Conservation (phyloP, 2,797 vertebrate genomes). For the Rousettus madagascariensis region DNA sequence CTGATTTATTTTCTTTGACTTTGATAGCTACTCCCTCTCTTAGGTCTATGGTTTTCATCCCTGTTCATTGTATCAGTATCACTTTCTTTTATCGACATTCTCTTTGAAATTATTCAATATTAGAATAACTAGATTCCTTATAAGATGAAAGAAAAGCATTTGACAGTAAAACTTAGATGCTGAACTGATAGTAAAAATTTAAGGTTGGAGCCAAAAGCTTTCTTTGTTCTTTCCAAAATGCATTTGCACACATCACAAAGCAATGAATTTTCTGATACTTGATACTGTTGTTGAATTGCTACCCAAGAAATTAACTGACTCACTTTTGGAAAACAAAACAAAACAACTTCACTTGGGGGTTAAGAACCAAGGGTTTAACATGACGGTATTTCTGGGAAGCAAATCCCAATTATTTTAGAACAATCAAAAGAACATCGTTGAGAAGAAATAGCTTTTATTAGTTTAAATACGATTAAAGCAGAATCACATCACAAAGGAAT, state of each 20-base stretch:
- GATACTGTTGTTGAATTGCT: slow-evolving; percentile 22
- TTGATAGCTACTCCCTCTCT: background rate
- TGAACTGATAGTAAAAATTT: slow-evolving; percentile 16
- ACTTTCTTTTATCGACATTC: background rate
- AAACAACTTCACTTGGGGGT: background rate
- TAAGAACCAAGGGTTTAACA: slow-evolving; percentile 21
- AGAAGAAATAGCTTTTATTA: background rate
- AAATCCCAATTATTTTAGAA: background rate
- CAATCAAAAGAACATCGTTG: background rate
- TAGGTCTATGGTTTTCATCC: background rate
- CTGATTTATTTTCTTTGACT: slow-evolving; percentile 1
- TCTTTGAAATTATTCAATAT: background rate
- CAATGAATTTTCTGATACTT: slow-evolving; percentile 28
- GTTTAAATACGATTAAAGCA: background rate
- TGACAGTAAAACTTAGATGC: slow-evolving; percentile 21
- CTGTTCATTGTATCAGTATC: background rate
- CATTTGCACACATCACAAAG: slow-evolving; percentile 6
- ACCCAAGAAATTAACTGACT: slow-evolving; percentile 17
- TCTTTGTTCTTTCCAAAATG: slow-evolving; percentile 42
- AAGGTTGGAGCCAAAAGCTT: background rate
- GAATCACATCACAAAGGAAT: slow-evolving; percentile 51
- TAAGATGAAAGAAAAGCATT: slow-evolving; percentile 8
- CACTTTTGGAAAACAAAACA: background rate
- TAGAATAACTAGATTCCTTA: slow-evolving; percentile 1
- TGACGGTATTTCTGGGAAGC: background rate